phyloP scores from a whole-genome alignment of 2,113 vertebrate genomes.

The Pheucticus melanocephalus region DNA sequence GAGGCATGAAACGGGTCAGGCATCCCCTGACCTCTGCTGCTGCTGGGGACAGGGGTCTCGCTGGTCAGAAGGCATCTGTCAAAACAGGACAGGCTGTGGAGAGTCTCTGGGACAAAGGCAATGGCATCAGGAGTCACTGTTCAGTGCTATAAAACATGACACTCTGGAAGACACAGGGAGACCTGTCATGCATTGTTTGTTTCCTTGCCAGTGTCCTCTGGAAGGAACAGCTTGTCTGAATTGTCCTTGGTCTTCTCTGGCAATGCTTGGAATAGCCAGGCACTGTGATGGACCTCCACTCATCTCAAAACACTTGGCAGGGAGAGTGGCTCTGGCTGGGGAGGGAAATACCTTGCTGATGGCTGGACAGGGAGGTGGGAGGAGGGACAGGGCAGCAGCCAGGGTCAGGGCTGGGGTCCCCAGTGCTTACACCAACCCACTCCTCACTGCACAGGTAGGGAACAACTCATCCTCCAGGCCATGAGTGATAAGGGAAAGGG shows the following conservation, averaged over 20 bases:
- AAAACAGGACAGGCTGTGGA: background rate
- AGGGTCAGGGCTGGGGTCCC: background rate
- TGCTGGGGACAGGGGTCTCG: background rate
- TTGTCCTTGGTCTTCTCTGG: background rate
- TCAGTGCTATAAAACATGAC: background rate
- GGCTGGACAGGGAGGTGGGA: accelerated
- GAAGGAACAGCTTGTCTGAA: background rate
- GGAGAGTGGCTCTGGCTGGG: accelerated
- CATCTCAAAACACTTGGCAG: background rate
- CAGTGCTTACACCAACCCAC: accelerated
- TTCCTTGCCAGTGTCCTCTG: background rate
- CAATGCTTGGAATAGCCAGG: background rate
- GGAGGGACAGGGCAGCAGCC: accelerated
- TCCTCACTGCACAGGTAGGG: accelerated
- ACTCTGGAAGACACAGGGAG: accelerated
- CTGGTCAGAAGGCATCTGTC: background rate
- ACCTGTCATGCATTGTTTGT: background rate
- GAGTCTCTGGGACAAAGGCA: background rate
- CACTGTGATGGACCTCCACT: accelerated
- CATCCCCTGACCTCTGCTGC: background rate
- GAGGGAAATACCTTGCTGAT: background rate
- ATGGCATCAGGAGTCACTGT: background rate
- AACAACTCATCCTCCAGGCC: accelerated
- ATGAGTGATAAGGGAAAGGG: background rate
- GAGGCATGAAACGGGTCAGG: background rate